Evolutionary conservation across 2,797 vertebrate species (phyloP), one percentile per base, ranked within the genome.

Genomic region (Poecilia picta): DNA sequence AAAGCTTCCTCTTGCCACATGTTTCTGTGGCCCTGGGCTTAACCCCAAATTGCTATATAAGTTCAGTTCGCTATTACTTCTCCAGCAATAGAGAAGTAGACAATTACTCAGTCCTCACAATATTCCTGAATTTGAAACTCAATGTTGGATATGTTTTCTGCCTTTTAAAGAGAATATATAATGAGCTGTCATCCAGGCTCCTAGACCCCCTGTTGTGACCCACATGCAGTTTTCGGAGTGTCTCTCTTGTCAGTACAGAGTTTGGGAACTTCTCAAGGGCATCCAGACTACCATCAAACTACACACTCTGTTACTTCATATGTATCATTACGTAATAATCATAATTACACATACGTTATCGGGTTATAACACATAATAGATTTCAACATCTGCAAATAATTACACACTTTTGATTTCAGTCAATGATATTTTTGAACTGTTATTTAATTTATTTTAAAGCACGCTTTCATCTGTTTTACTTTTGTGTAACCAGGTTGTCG

Each of bases 371-470:
- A 33, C 28, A 62, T 57, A 62, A 62, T 7, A 62, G 6, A 62
- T 64, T 64, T 18, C 15, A 62, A 33, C 15, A 62, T 59, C 57
- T 75, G 51, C 72, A 33, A 16, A 33, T 62, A 28, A 47, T 72
- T 43, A 85, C 64, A 87, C 88, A 88, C 59, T 72, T 72, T 83
- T 86, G 79, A 85, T 88, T 75, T 84, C 39, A 75, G 80, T 75
- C 4, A 62, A 74, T 28, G 49, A 77, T 43, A 51, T 51, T 23
- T 20, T 51, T 51, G 6, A 51, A 51, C 49, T 51, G 18, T 23
- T 51, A 23, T 51, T 7, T 51, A 23, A 51, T 51, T 51, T 23
- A 18, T 51, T 51, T 8, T 51, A 23, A 51, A 51, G 49, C 6
- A 51, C 8, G 49, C 23, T 51, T 51, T 51, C 7, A 51, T 51